Conservation (phyloP, 2,888 invertebrate species). For the Zaprionus obscuricornis region DNA sequence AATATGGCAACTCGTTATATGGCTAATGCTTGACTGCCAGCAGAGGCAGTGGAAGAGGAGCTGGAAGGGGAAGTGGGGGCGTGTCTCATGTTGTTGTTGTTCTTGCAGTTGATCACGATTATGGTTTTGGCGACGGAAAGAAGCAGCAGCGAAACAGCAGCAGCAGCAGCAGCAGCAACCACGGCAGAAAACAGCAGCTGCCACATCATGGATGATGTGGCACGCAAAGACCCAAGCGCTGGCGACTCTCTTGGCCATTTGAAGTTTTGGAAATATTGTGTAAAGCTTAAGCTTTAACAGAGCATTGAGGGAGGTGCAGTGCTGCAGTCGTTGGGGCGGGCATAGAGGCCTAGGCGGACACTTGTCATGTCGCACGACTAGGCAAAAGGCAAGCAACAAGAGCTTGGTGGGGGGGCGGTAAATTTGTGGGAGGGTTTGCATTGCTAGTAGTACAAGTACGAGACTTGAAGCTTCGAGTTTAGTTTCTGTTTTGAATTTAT, state of each 20-base stretch:
- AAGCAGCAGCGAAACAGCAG: slow-evolving; percentile 37
- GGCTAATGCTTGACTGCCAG: slow-evolving; percentile 32
- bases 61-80: not conserved
- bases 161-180: slow-evolving; percentile 3
- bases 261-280: too few species aligned
- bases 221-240: slow-evolving; percentile 19
- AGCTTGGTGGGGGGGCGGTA: too few species aligned
- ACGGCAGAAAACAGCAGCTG: slow-evolving; percentile 6
- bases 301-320: too few species aligned
- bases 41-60: not conserved
- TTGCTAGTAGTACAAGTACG: too few species aligned
- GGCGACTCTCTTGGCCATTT: too few species aligned
- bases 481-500: slow-evolving; percentile 75
- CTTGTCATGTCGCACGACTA: slow-evolving; percentile 63
- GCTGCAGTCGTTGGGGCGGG: slow-evolving; percentile 2
- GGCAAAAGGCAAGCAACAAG: slow-evolving; percentile 10
- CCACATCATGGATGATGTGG: slow-evolving; percentile 21
- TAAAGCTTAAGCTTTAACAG: slow-evolving; percentile 10
- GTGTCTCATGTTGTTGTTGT: not conserved
- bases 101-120: slow-evolving; percentile 50
- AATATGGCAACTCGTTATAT: slow-evolving; percentile 63
- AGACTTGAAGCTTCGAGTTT: too few species aligned
- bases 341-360: slow-evolving; percentile 53
- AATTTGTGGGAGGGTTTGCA: too few species aligned
- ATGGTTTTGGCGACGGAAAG: slow-evolving; percentile 30